Evolutionary conservation across 2,113 vertebrate species (phyloP).

Genomic region (Prolemur simus): DNA sequence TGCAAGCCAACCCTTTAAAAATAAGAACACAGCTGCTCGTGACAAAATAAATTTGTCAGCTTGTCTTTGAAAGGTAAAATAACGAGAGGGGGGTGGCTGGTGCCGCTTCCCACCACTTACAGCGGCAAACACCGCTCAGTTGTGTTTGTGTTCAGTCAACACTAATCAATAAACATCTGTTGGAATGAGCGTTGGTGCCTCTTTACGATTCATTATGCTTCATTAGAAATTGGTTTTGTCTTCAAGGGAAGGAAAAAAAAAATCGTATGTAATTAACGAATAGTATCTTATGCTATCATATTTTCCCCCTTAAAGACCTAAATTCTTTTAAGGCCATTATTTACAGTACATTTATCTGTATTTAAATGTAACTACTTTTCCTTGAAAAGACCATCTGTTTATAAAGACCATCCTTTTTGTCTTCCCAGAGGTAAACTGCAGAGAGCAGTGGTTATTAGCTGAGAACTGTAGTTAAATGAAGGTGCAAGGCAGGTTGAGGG

Average conservation of each 20-base stretch:
- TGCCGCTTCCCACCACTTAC: conserved; percentile 76
- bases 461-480: conserved; percentile 74
- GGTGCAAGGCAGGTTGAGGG: conserved; percentile 58
- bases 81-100: neutral
- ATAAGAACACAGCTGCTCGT: conserved; percentile 84
- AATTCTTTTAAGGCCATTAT: conserved; percentile 82
- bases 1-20: conserved; percentile 79
- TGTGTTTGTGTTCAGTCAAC: conserved; percentile 84
- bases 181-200: conserved; percentile 81
- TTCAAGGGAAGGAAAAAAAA: conserved; percentile 78
- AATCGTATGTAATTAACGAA: conserved; percentile 78
- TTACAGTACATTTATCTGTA: conserved; percentile 84
- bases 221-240: conserved; percentile 81
- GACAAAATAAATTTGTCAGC: conserved; percentile 87
- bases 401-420: conserved; percentile 78
- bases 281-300: conserved; percentile 73
- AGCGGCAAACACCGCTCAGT: conserved; percentile 76
- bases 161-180: conserved; percentile 89
- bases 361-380: conserved; percentile 84
- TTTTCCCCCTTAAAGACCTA: conserved; percentile 78
- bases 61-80: conserved; percentile 83
- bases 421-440: conserved; percentile 78
- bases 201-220: conserved; percentile 83
- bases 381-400: conserved; percentile 87
- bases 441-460: conserved; percentile 61